Conservation (phyloP, 2,797 vertebrate genomes). For the Petrocephalus sullivani region DNA sequence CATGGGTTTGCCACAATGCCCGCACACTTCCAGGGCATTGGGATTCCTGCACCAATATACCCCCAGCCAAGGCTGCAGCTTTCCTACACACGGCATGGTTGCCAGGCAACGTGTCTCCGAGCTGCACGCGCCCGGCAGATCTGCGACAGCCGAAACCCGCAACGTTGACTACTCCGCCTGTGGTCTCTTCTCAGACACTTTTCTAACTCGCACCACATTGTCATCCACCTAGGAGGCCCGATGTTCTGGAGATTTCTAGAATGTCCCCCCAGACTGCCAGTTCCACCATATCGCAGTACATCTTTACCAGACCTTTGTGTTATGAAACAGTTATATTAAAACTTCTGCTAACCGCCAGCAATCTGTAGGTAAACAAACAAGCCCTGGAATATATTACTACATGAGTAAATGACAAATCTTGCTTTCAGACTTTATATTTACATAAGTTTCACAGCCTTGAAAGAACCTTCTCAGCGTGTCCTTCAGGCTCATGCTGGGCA, state of each 20-base stretch:
- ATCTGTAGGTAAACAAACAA: not conserved
- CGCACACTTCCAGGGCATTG: not conserved
- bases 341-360: not conserved
- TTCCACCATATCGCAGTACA: not conserved
- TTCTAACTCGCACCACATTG: not conserved
- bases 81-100: not conserved
- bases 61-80: not conserved
- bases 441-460: not conserved
- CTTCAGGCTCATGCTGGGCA: not conserved
- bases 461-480: not conserved
- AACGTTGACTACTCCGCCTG: not conserved
- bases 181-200: not conserved
- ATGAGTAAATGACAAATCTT: not conserved
- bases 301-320: not conserved
- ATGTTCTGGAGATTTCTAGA: constrained; percentile 13
- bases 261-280: not conserved
- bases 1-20: not conserved
- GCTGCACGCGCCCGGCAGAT: not conserved
- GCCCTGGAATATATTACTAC: not conserved
- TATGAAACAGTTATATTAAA: not conserved
- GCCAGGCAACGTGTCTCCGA: not conserved
- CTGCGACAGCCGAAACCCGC: not conserved
- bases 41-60: not conserved
- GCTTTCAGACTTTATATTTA: not conserved
- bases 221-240: not conserved